Base-by-base conservation (phyloP, 1,140 invertebrate species). In the Philotrypesis tridentata region DNA sequence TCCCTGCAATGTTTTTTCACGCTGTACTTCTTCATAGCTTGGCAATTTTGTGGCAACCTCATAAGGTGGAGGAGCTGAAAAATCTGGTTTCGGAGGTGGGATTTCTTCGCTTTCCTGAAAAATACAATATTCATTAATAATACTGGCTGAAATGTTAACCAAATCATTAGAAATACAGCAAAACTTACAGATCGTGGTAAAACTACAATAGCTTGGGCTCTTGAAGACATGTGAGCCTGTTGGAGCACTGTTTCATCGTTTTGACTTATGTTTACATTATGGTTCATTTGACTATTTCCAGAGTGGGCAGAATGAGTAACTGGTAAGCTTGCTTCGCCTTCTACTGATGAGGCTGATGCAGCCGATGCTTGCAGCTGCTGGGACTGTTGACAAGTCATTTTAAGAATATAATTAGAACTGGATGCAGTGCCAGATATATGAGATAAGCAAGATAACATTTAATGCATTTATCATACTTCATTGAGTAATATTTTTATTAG, bases 1-100 rank as follows among this genome's bases (percentile, higher is more conserved):
- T 75, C 95, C 96, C 88, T 97, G 95, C 83, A 97, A 92, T 84
- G 94, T 94, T 88, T 97, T 97, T 87, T 97, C 96, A 84, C 95
- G 93, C 89, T 97, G 96, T 67, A 97, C 97, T 90, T 98, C 97
- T 89, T 97, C 97, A 92, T 98, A 98, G 60, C 96, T 96, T 29
- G 97, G 97, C 87, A 97, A 92, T 91, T 97, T 97, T 14, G 95
- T 95, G 31, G 94, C 94, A 11, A 96, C 93, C 88, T 96, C 95
- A 89, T 98, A 98, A 1, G 96, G 96, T 6, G 97, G 97, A 31
- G 97, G 96, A 71, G 96, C 96, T 72, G 95, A 95, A 89, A 96
- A 96, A 87, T 97, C 96, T 23, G 94, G 93, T 87, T 95, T 96
- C 1, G 96, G 96, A 12, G 96, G 96, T 68, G 95, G 95, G 85